These are phyloP conservation scores for Noctuana brunneofusca DNA, from an alignment of 2,888 invertebrate species.

Conservation along the genomic window DNA sequence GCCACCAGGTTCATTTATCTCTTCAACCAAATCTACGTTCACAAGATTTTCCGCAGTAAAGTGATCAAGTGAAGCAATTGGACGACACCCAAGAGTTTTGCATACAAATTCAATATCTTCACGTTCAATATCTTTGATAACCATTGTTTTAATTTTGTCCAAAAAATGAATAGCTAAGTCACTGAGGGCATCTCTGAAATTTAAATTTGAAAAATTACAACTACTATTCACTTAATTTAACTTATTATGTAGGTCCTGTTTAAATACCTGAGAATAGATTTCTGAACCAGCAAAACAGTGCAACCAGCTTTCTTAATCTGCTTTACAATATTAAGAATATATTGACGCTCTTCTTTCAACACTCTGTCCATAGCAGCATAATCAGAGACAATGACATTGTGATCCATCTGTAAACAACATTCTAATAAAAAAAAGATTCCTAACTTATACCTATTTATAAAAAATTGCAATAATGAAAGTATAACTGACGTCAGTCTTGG, in stretches of 20 bases:
- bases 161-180: slow-evolving; percentile 98
- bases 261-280: slow-evolving; percentile 87
- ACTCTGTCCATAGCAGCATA: slow-evolving; percentile 99
- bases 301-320: slow-evolving; percentile 99
- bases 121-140: slow-evolving; percentile 98
- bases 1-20: slow-evolving; percentile 92
- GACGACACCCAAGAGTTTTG: slow-evolving; percentile 96
- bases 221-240: too few relatives aligned
- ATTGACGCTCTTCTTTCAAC: slow-evolving; percentile 97
- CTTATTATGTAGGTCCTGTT: too few relatives aligned
- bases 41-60: slow-evolving; percentile 96
- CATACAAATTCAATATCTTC: slow-evolving; percentile 99
- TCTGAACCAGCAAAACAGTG: slow-evolving; percentile 96
- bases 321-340: slow-evolving; percentile 98
- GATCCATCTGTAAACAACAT: slow-evolving; percentile 89
- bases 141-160: slow-evolving; percentile 99
- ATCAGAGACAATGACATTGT: slow-evolving; percentile 97
- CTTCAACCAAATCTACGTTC: slow-evolving; percentile 96
- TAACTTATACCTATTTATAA: too few relatives aligned
- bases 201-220: too few relatives aligned
- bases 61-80: slow-evolving; percentile 99
- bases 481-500: slow-evolving; percentile 95
- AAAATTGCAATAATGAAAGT: too few relatives aligned
- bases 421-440: background rate
- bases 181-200: slow-evolving; percentile 96